Conservation (phyloP, 2,113 vertebrate species). For the Colossoma macropomum region DNA sequence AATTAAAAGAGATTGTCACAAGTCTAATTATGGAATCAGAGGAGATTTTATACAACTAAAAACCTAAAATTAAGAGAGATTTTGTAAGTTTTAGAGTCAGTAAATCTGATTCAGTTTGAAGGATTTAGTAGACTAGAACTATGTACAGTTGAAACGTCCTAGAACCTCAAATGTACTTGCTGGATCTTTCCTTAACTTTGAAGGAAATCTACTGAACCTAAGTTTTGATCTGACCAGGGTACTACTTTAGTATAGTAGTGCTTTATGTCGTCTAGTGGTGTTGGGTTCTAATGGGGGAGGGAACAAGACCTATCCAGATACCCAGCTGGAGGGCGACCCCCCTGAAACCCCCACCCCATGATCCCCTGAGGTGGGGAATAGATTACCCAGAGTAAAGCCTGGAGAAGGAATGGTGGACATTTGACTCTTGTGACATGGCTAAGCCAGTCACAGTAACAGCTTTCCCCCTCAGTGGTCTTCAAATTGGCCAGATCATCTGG, state of each 20-base stretch:
- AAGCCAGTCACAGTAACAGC: slow-evolving; percentile 38
- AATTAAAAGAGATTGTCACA: too few species aligned
- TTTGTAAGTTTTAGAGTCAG: too few species aligned
- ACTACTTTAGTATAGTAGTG: neutral
- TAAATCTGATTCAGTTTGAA: too few species aligned
- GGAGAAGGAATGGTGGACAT: slow-evolving; percentile 52
- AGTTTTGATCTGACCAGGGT: neutral
- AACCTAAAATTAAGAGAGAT: too few species aligned
- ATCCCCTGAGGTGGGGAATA: slow-evolving; percentile 66
- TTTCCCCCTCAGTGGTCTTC: neutral
- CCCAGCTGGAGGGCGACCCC: slow-evolving; percentile 68
- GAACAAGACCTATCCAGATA: slow-evolving; percentile 65
- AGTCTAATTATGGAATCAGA: too few species aligned
- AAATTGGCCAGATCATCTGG: slow-evolving; percentile 7
- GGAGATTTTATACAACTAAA: too few species aligned
- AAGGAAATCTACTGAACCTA: neutral
- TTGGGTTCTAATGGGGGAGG: slow-evolving; percentile 44
- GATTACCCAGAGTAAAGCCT: slow-evolving; percentile 67
- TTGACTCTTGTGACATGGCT: slow-evolving; percentile 46
- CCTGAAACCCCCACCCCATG: slow-evolving; percentile 54
- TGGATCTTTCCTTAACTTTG: neutral
- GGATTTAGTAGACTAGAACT: too few species aligned
- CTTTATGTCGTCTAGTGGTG: slow-evolving; percentile 11
- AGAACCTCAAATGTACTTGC: neutral
- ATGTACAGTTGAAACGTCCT: too few species aligned